Conservation (phyloP, 2,888 invertebrate species). For the Heliconius charithonia region DNA sequence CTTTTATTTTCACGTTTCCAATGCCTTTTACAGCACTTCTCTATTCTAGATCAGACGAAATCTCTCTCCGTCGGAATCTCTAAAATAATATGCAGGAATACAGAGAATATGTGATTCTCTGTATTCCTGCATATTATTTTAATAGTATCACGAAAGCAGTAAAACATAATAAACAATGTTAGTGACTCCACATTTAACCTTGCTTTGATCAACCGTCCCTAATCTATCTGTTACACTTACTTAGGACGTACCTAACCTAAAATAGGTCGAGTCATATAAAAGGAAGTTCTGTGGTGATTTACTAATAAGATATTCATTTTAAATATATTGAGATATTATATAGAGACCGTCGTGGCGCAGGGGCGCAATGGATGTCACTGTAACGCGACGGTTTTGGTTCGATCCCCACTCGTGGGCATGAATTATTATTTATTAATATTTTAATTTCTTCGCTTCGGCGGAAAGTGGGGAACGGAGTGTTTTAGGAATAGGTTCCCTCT, state of each 20-base stretch:
- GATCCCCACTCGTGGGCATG: no score
- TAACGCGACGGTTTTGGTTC: no score
- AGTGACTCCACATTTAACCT: conserved; percentile 41
- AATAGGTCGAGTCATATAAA: conserved; percentile 16
- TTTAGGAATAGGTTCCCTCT: no score
- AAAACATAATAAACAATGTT: neutral
- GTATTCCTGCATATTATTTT: neutral
- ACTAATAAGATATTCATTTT: neutral
- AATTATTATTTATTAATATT: no score
- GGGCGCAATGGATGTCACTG: no score
- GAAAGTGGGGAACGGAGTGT: no score
- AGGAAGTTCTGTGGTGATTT: neutral
- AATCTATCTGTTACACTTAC: conserved; percentile 56
- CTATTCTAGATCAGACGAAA: neutral
- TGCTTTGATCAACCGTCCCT: conserved; percentile 51
- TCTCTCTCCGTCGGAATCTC: neutral
- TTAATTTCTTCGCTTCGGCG: no score
- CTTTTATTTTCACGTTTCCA: neutral
- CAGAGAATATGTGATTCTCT: no score
- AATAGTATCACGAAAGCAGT: neutral
- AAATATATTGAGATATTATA: no score
- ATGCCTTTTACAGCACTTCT: neutral
- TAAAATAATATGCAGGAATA: no score
- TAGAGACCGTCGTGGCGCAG: no score
- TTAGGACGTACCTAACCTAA: conserved; percentile 42